Evolutionary conservation across 2,113 vertebrate species (phyloP), one percentile per base, ranked within the genome.

Genomic region (Paedocypris sp.): DNA sequence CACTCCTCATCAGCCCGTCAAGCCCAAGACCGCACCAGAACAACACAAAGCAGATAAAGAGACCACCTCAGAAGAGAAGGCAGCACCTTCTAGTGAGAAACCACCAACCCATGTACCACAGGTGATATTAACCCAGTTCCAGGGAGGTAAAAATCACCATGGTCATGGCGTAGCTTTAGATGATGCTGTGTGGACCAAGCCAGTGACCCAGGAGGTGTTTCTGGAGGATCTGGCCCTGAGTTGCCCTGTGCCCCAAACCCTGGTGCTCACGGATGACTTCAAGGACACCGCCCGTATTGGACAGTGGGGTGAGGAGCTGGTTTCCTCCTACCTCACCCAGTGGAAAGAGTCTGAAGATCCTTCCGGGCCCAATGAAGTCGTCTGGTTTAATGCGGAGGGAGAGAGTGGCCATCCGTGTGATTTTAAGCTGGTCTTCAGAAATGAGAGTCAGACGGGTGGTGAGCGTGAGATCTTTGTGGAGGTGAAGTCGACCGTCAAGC

Each of bases 401-500:
- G 84, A 88, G 68, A 87, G 79, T 0, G 86, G 85, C 11, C 78
- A 75, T 45, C 84, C 85, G 1, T 86, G 79, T 35, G 86, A 88
- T 68, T 88, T 87, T 46, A 81, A 64, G 36, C 75, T 88, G 11
- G 73, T 61, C 4, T 85, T 85, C 1, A 15, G 28, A 0, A n/a
- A 13, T 2, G 38, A 7, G 11, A 1, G 16, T 6, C 1, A 47
- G 19, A 5, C 10, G 1, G 41, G 23, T 1, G 33, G 0, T 20
- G 2, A 2, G 0, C 8, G 3, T 10, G 58, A 77, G 43, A 74
- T 84, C 42, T 87, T 75, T 6, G 81, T 87, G 54, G 86, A 88
- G 47, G 86, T 88, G 41, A 88, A 88, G 75, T 74, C 85, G 0
- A 87, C 86, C 0, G 38, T 80, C 11, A 85, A 79, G 69, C 71